Conservation (phyloP, 2,797 vertebrate species). For the Vespertilio murinus region DNA sequence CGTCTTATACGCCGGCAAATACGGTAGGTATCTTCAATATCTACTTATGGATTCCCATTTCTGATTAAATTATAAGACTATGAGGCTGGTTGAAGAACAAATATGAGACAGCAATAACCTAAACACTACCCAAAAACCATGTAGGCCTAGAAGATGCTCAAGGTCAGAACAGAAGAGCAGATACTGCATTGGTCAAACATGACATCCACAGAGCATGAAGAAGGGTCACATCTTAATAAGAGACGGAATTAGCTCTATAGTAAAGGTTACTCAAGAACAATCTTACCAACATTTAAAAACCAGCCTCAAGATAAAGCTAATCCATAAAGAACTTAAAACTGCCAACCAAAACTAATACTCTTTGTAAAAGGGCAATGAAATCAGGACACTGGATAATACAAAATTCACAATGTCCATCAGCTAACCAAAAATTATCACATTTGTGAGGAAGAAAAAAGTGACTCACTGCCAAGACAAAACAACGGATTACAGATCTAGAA, state of each 20-base stretch:
- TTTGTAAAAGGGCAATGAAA: background rate
- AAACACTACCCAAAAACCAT: background rate
- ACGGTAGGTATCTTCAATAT: too few relatives aligned
- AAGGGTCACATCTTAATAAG: background rate
- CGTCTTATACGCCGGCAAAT: too few relatives aligned
- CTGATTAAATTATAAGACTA: background rate
- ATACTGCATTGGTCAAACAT: background rate
- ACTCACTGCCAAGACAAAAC: background rate
- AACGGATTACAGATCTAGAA: background rate
- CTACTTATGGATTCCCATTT: background rate
- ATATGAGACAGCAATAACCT: background rate
- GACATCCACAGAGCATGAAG: background rate
- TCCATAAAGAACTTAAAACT: slow-evolving; percentile 16
- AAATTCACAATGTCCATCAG: background rate
- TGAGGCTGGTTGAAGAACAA: background rate
- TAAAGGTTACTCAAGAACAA: slow-evolving; percentile 3
- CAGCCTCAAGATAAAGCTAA: background rate
- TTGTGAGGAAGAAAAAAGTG: background rate
- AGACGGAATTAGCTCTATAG: background rate
- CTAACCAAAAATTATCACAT: background rate
- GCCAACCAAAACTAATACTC: background rate
- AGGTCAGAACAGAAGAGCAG: background rate
- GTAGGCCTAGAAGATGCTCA: background rate
- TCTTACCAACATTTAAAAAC: background rate
- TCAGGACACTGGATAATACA: background rate